Evolutionary conservation across 1,140 invertebrate genomes (phyloP).

Genomic region (Tetraneura akinire): DNA sequence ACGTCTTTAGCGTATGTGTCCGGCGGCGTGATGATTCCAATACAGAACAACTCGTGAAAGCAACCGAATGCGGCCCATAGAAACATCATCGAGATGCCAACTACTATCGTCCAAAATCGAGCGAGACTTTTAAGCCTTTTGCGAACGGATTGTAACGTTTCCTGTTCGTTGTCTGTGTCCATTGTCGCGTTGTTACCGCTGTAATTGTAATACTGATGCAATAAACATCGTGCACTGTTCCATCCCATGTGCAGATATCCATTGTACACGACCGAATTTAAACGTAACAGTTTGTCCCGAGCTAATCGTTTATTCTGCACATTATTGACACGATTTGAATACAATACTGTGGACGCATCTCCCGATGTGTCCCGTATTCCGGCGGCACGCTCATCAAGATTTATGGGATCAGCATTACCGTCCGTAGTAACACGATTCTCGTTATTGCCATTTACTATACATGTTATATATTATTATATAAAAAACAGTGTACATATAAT

Average conservation of each 20-base stretch:
- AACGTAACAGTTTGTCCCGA: not conserved
- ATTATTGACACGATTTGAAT: no score
- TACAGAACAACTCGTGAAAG: slow-evolving; percentile 23
- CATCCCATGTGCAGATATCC: slow-evolving; percentile 27
- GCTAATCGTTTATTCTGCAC: not conserved
- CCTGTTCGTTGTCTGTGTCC: not conserved
- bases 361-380: not conserved
- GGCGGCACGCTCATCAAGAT: no score
- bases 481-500: no score
- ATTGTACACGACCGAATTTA: no score
- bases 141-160: not conserved
- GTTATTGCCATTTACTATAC: no score
- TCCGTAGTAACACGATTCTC: no score
- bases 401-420: no score
- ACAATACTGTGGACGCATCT: not conserved
- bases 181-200: not conserved
- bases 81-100: not conserved
- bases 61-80: slow-evolving; percentile 17
- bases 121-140: not conserved
- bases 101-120: not conserved
- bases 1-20: slow-evolving; percentile 10
- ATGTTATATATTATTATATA: no score
- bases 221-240: not conserved
- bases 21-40: not conserved
- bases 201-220: not conserved